Conservation (phyloP, 2,888 invertebrate species). For the Maniola hyperantus region DNA sequence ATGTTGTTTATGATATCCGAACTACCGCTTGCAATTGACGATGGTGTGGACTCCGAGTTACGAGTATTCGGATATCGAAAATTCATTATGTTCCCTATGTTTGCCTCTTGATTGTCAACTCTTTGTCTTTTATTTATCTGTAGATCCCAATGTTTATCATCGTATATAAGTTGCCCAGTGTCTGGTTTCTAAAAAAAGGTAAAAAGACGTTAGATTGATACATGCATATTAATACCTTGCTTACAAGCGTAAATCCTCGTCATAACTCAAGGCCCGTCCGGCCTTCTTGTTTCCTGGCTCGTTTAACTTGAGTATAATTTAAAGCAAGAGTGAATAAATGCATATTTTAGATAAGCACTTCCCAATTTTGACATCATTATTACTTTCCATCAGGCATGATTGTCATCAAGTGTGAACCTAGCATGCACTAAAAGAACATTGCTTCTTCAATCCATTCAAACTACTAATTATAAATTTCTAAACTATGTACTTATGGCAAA, state of each 20-base stretch:
- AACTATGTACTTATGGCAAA: not conserved
- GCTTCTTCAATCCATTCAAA: too few relatives aligned
- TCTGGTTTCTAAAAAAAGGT: conserved; percentile 59
- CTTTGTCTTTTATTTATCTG: conserved; percentile 41
- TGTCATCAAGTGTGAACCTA: too few relatives aligned
- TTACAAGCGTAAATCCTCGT: not conserved
- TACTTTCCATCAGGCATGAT: too few relatives aligned
- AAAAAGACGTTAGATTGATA: not conserved
- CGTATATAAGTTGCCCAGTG: conserved; percentile 62
- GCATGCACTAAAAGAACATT: too few relatives aligned
- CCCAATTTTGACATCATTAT: too few relatives aligned
- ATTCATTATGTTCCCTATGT: conserved; percentile 72
- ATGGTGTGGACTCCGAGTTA: conserved; percentile 60
- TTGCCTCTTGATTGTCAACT: conserved; percentile 35
- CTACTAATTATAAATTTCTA: too few relatives aligned
- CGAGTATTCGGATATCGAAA: conserved; percentile 54
- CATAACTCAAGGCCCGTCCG: not conserved
- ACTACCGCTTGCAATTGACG: conserved; percentile 64
- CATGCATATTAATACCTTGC: too few relatives aligned
- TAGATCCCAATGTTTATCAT: conserved; percentile 63
- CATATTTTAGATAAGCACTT: not conserved
- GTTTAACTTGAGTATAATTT: too few relatives aligned
- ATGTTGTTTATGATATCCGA: conserved; percentile 62
- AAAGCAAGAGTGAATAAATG: too few relatives aligned
- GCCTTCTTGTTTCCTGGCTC: too few relatives aligned